phyloP scores from a whole-genome alignment of 2,113 vertebrate species.

The Mastomys coucha region DNA sequence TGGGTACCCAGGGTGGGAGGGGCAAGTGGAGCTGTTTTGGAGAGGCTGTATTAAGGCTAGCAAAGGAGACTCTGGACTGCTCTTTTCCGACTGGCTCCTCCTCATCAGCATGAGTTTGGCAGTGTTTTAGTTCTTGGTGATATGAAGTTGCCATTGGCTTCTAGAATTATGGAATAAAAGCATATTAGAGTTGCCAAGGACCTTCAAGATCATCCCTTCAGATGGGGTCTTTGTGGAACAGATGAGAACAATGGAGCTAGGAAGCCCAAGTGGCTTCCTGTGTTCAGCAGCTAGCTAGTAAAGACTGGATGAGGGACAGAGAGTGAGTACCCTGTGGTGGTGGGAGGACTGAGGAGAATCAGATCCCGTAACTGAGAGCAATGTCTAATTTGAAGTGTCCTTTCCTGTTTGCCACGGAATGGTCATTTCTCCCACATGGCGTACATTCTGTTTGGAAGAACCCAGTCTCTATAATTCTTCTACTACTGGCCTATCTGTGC shows the following conservation, averaged over 20 bases:
- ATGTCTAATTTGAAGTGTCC: neutral
- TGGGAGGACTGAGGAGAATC: neutral
- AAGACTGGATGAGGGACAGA: neutral
- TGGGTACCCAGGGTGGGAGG: neutral
- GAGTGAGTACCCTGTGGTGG: neutral
- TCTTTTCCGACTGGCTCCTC: constrained; percentile 56
- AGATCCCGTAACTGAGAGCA: neutral
- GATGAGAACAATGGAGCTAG: neutral
- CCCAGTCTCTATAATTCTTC: neutral
- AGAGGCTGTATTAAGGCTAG: constrained; percentile 47
- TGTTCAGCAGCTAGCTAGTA: neutral
- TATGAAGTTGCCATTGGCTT: constrained; percentile 41
- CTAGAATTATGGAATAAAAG: constrained; percentile 54
- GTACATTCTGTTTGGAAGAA: neutral
- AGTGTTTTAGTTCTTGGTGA: constrained; percentile 48
- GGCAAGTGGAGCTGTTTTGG: constrained; percentile 17
- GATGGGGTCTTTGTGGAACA: constrained; percentile 18
- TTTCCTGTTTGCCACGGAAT: neutral
- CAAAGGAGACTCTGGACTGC: constrained; percentile 58
- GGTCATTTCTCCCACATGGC: neutral
- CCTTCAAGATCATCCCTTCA: constrained; percentile 38
- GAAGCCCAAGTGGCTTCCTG: neutral
- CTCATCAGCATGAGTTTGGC: constrained; percentile 64
- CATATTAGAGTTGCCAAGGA: constrained; percentile 1
- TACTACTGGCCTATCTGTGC: neutral